phyloP scores from a whole-genome alignment of 2,797 vertebrate species.

The Tarsius wallacei region DNA sequence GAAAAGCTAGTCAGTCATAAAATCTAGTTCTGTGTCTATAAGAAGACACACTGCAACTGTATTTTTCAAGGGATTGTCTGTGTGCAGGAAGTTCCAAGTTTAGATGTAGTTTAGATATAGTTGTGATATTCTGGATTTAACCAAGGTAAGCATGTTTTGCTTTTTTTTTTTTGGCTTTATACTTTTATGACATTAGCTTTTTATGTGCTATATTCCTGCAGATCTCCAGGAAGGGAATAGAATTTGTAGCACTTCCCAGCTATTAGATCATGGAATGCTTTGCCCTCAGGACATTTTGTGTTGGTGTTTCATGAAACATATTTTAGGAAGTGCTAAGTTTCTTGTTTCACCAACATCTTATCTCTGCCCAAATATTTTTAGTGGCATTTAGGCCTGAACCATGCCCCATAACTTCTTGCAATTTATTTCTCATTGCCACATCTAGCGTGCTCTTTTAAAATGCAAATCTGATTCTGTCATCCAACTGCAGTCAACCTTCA shows the following conservation, averaged over 20 bases:
- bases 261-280: not conserved
- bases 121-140: not conserved
- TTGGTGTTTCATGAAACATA: not conserved
- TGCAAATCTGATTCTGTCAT: not conserved
- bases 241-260: not conserved
- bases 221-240: not conserved
- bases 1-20: not conserved
- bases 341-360: not conserved
- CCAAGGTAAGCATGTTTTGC: not conserved
- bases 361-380: not conserved
- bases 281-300: not conserved
- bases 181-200: not conserved
- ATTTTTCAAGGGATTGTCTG: not conserved
- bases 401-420: not conserved
- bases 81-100: slow-evolving; percentile 4
- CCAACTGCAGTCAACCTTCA: not conserved
- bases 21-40: not conserved
- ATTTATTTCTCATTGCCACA: not conserved
- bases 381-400: not conserved
- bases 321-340: not conserved
- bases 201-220: not conserved
- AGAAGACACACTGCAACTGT: not conserved
- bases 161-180: not conserved
- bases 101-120: not conserved
- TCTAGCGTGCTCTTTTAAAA: not conserved